phyloP scores from a whole-genome alignment of 2,888 invertebrate species.

The Pocota personata region DNA sequence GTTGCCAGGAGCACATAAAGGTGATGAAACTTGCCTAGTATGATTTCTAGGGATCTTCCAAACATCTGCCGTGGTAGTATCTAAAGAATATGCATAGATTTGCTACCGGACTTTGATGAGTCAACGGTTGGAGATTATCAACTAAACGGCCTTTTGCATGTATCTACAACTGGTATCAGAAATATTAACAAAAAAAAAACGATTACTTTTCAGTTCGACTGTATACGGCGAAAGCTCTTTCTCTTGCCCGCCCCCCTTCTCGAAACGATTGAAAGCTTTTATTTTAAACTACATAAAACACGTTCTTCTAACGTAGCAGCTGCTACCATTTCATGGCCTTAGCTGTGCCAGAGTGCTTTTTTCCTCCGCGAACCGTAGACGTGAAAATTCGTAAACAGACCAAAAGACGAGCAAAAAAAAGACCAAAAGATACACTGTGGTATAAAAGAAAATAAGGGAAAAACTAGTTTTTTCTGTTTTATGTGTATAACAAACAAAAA shows the following conservation, averaged over 20 bases:
- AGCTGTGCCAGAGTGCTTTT: slow-evolving; percentile 67
- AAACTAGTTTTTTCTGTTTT: background rate
- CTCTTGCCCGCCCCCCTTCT: background rate
- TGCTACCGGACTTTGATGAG: too few relatives aligned
- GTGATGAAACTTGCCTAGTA: too few relatives aligned
- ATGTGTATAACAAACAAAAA: slow-evolving; percentile 1
- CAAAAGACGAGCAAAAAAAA: slow-evolving; percentile 14
- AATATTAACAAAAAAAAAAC: background rate
- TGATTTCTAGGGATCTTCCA: too few relatives aligned
- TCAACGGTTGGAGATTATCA: too few relatives aligned
- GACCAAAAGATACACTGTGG: slow-evolving; percentile 24
- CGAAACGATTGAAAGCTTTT: slow-evolving; percentile 36
- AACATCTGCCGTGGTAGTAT: too few relatives aligned
- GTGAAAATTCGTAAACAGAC: slow-evolving; percentile 56
- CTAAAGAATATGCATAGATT: too few relatives aligned
- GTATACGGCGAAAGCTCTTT: slow-evolving; percentile 23
- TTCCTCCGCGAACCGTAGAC: slow-evolving; percentile 63
- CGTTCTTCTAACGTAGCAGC: slow-evolving; percentile 38
- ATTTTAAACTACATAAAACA: slow-evolving; percentile 34
- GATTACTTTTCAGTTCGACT: slow-evolving; percentile 17
- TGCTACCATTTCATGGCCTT: slow-evolving; percentile 48
- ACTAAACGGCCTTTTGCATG: too few relatives aligned
- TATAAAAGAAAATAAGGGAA: slow-evolving; percentile 1
- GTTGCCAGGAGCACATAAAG: too few relatives aligned
- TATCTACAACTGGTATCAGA: too few relatives aligned